phyloP scores from a whole-genome alignment of 2,797 vertebrate genomes.

The Podarcis lilfordi region DNA sequence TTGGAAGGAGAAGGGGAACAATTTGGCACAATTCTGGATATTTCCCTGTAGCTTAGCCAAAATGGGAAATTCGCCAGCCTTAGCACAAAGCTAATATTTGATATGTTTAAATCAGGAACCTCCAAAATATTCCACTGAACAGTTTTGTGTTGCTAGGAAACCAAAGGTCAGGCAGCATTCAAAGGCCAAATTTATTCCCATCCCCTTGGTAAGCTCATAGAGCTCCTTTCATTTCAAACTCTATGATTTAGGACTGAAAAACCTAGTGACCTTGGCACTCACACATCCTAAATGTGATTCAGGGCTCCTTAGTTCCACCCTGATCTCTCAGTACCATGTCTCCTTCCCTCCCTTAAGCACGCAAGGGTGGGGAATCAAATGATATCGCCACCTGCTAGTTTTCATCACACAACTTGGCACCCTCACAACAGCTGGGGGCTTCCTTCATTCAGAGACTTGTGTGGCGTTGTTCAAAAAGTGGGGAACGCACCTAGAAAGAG shows the following conservation, averaged over 20 bases:
- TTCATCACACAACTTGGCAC: neutral
- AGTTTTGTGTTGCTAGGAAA: slow-evolving; percentile 76
- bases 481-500: accelerated
- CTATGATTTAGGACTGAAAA: neutral
- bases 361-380: neutral
- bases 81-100: slow-evolving; percentile 64
- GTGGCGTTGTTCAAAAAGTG: neutral
- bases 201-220: slow-evolving; percentile 31
- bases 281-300: accelerated
- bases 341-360: accelerated
- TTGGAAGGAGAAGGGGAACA: neutral
- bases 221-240: slow-evolving; percentile 39
- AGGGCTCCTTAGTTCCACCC: neutral
- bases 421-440: neutral
- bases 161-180: slow-evolving; percentile 60
- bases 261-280: neutral
- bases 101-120: slow-evolving; percentile 65
- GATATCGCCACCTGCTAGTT: accelerated
- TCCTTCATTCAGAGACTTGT: accelerated
- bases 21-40: slow-evolving; percentile 1
- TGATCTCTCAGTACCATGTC: neutral
- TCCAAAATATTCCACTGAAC: slow-evolving; percentile 61
- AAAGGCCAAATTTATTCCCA: slow-evolving; percentile 75
- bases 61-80: slow-evolving; percentile 64
- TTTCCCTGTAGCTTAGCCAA: slow-evolving; percentile 32